phyloP scores from a whole-genome alignment of 2,113 vertebrate species.

The Caloenas nicobarica region DNA sequence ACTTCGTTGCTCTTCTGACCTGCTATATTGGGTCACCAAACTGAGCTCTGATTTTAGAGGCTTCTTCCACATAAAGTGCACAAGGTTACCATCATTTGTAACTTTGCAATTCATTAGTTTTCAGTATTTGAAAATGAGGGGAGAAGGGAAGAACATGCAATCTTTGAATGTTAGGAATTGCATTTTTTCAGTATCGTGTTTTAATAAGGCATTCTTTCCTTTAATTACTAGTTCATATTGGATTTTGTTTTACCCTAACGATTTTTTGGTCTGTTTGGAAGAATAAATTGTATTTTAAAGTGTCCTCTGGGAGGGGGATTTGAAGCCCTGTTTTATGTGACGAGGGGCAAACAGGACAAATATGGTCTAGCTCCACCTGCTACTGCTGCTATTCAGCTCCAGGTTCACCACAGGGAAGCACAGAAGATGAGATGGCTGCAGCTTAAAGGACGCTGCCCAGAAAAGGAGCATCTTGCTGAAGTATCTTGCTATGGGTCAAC shows the following conservation, averaged over 20 bases:
- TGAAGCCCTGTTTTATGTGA: neutral
- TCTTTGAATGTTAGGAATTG: slow-evolving; percentile 11
- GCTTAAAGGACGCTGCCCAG: neutral
- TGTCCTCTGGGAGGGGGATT: neutral
- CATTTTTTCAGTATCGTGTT: neutral
- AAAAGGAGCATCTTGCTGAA: neutral
- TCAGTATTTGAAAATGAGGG: slow-evolving; percentile 23
- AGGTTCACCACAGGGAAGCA: neutral
- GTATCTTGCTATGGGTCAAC: neutral
- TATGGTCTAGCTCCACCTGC: neutral
- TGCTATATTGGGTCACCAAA: slow-evolving; percentile 50
- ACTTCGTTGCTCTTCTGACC: slow-evolving; percentile 55
- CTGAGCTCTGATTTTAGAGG: slow-evolving; percentile 39
- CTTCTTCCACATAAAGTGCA: slow-evolving; percentile 30
- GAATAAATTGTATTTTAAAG: neutral
- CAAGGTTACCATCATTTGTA: slow-evolving; percentile 50
- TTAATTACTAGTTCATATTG: neutral
- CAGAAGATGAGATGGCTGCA: neutral
- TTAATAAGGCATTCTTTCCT: slow-evolving; percentile 4
- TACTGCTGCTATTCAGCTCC: neutral
- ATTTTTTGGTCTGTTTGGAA: neutral
- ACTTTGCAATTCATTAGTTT: slow-evolving; percentile 59
- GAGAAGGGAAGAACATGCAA: neutral
- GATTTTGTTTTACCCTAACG: neutral
- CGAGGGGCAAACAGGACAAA: neutral